These are phyloP conservation scores for Graptemys geographica DNA, from an alignment of 2,797 vertebrate species.

Conservation along the genomic window DNA sequence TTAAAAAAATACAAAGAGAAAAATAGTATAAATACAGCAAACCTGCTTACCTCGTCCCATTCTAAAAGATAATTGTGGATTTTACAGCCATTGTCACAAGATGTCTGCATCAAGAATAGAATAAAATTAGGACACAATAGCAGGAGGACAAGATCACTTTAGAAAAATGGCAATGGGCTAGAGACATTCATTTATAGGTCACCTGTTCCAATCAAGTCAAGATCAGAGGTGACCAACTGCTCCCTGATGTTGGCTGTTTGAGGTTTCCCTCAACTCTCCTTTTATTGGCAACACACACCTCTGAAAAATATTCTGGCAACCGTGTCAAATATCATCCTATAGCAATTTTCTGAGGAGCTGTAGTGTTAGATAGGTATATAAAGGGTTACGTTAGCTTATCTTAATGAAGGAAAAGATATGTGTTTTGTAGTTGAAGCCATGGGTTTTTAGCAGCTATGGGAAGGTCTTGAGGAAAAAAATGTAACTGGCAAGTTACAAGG, in stretches of 20 bases:
- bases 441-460: not conserved
- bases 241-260: not conserved
- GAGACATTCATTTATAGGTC: not conserved
- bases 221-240: not conserved
- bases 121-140: slow-evolving; percentile 56
- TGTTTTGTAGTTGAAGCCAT: not conserved
- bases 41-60: slow-evolving; percentile 93
- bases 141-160: not conserved
- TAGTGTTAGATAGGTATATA: not conserved
- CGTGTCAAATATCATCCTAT: not conserved
- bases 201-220: not conserved
- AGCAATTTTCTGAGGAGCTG: not conserved
- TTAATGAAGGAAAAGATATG: not conserved
- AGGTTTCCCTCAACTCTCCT: not conserved
- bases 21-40: slow-evolving; percentile 21
- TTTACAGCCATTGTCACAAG: slow-evolving; percentile 97
- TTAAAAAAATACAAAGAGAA: slow-evolving; percentile 19
- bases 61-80: slow-evolving; percentile 95
- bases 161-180: not conserved
- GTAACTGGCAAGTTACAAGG: not conserved
- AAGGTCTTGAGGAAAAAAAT: not conserved
- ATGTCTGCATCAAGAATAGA: slow-evolving; percentile 84
- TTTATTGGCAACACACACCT: not conserved
- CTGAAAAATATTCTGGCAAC: slow-evolving; percentile 1
- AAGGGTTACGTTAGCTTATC: not conserved